A percentile compares a stretch with the other conserved stretches of the same genome.
phyloP scores from a whole-genome alignment of 1,140 invertebrate genomes.

The Halesus radiatus region DNA sequence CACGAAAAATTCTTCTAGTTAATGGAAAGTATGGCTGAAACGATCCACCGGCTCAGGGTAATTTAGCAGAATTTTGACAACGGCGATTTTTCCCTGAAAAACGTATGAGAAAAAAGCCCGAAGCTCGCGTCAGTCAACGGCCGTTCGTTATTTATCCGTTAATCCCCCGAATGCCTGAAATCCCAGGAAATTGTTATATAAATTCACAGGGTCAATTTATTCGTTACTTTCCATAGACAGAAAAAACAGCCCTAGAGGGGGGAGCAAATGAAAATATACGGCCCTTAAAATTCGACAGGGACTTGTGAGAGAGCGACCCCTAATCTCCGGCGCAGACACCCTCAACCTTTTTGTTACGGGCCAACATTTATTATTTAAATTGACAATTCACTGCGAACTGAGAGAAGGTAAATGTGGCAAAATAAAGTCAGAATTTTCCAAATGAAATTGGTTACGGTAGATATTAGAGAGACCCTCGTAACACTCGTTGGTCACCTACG shows the following conservation, averaged over 20 bases:
- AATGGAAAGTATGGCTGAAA: neutral
- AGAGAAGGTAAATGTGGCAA: too few species aligned
- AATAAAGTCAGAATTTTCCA: too few species aligned
- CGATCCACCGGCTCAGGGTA: neutral
- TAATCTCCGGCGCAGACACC: slow-evolving; percentile 2
- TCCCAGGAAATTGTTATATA: slow-evolving; percentile 53
- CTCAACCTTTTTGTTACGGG: slow-evolving; percentile 25
- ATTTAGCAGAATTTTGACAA: slow-evolving; percentile 6
- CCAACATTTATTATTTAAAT: slow-evolving; percentile 23
- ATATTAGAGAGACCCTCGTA: too few species aligned
- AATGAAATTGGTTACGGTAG: too few species aligned
- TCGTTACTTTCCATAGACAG: slow-evolving; percentile 27
- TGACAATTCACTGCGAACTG: neutral
- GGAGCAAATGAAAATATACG: slow-evolving; percentile 55
- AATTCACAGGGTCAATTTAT: slow-evolving; percentile 54
- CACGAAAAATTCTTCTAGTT: neutral
- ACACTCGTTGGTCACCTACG: too few species aligned
- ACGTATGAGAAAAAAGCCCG: slow-evolving; percentile 7
- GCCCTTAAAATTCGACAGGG: slow-evolving; percentile 54
- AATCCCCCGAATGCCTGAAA: slow-evolving; percentile 44
- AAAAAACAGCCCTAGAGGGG: slow-evolving; percentile 46
- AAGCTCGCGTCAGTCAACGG: slow-evolving; percentile 7
- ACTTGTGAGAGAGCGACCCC: slow-evolving; percentile 28
- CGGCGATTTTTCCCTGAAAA: neutral
- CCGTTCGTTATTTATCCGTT: slow-evolving; percentile 17